Base-by-base conservation (phyloP, 1,140 invertebrate genomes). In the Hormaphis cornu region DNA sequence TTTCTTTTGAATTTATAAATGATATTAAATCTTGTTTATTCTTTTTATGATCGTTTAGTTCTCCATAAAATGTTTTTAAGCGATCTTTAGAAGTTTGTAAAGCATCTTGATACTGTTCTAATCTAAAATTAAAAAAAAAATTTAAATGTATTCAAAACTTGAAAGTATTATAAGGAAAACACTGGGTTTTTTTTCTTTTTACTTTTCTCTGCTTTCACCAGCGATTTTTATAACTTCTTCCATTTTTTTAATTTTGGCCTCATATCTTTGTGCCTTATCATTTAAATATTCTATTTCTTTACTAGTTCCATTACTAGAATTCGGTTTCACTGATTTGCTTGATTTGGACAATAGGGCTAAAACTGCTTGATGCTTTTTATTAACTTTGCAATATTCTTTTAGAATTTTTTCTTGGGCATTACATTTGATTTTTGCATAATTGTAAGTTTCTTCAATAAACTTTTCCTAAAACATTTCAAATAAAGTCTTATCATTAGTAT, bases 191-290 rank as follows among this genome's bases (percentile, higher is more conserved):
- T n/a, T n/a, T 12, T 46, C 18, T n/a, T 46, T 12, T 35, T 35
- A 66, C 61, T 35, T 66, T n/a, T 66, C 44, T 24, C n/a, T 2
- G 18, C 30, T 66, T 4, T 66, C 61, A 20, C 42, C 44, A 5
- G 61, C 61, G 24, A 66, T 50, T 48, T 20, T 48, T 16, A 66
- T 66, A 22, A 66, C 20, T 16, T 48, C 44, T 33, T 24, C 28
- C 28, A 66, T 66, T 66, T 35, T 35, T 22, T 50, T 50, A 5
- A 66, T 22, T 66, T 66, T 66, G 9, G n/a, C 20, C 35, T 66
- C 61, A 20, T 66, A 66, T 33, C 26, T 16, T 33, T 30, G 18
- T 28, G 30, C 3, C 3, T 26, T 44, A 12, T 48, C 18, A 33
- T 20, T 63, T 20, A 33, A 20, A 12, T 44, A 58, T 12, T 40